phyloP scores from a whole-genome alignment of 2,888 invertebrate genomes.

The Cephalotes varians region DNA sequence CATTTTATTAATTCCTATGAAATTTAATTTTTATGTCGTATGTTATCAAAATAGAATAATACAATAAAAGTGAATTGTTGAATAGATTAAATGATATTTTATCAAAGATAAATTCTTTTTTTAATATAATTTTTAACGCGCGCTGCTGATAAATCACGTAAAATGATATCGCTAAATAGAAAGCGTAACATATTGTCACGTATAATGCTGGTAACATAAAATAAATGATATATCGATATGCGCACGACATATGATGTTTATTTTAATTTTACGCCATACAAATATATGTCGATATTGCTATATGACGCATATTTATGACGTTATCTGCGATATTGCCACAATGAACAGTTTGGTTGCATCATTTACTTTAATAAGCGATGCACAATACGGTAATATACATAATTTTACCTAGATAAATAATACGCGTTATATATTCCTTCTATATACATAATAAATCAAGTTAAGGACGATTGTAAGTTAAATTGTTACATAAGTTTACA shows the following conservation, averaged over 20 bases:
- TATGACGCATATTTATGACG: conserved; percentile 32
- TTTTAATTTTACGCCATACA: conserved; percentile 50
- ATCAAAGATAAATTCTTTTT: conserved; percentile 18
- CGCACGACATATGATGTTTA: conserved; percentile 33
- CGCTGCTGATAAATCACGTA: conserved; percentile 34
- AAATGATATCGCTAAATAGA: conserved; percentile 47
- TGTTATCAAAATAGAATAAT: background rate
- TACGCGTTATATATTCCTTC: background rate
- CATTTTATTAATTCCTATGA: conserved; percentile 8
- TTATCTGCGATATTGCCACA: conserved; percentile 38
- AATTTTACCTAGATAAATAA: conserved; percentile 16
- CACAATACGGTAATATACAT: conserved; percentile 2
- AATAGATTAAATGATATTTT: background rate
- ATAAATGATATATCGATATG: conserved; percentile 48
- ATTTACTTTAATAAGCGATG: conserved; percentile 39
- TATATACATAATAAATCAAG: too few relatives aligned
- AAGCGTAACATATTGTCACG: conserved; percentile 48
- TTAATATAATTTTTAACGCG: conserved; percentile 30
- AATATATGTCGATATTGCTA: conserved; percentile 30
- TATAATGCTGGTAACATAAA: conserved; percentile 37
- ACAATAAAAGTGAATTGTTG: conserved; percentile 1
- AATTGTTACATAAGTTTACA: conserved; percentile 52
- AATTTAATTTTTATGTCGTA: conserved; percentile 3
- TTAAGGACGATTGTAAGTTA: conserved; percentile 34
- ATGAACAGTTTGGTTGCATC: conserved; percentile 22